phyloP scores from a whole-genome alignment of 2,888 invertebrate species.

The Meghimatium bilineatum region DNA sequence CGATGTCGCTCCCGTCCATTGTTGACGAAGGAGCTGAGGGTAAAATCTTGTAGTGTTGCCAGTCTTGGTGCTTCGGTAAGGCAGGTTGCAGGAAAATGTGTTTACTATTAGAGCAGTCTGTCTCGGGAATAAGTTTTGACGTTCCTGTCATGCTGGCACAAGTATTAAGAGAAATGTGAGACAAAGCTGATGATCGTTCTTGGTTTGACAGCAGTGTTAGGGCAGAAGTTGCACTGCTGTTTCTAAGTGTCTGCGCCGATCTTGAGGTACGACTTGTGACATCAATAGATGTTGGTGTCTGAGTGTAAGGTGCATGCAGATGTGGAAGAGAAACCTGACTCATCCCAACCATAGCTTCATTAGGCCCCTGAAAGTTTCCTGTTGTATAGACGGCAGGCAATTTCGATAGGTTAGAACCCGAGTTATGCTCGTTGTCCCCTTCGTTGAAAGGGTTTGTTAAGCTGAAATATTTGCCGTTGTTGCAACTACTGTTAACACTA shows the following conservation, averaged over 20 bases:
- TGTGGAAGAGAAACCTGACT: constrained; percentile 8
- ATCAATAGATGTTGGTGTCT: constrained; percentile 72
- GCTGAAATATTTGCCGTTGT: constrained; percentile 37
- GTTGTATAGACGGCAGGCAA: background rate
- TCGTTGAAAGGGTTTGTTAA: constrained; percentile 43
- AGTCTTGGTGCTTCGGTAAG: constrained; percentile 62
- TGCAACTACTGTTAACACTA: constrained; percentile 29
- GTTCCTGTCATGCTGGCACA: constrained; percentile 29
- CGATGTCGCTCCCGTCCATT: constrained; percentile 55
- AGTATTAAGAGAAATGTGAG: constrained; percentile 43
- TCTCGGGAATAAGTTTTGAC: background rate
- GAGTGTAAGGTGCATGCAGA: constrained; percentile 61
- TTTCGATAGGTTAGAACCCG: background rate
- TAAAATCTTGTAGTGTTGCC: constrained; percentile 69
- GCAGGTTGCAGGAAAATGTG: constrained; percentile 68
- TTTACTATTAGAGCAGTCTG: constrained; percentile 28
- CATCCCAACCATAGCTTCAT: background rate
- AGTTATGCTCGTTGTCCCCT: constrained; percentile 45
- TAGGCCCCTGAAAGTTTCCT: background rate
- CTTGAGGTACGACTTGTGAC: constrained; percentile 65
- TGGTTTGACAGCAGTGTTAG: constrained; percentile 49
- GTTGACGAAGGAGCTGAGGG: constrained; percentile 57
- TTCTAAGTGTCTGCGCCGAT: constrained; percentile 57
- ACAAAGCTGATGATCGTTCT: constrained; percentile 14
- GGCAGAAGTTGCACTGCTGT: constrained; percentile 45